Conservation (phyloP, 2,797 vertebrate species). For the Gephyroberyx darwinii region DNA sequence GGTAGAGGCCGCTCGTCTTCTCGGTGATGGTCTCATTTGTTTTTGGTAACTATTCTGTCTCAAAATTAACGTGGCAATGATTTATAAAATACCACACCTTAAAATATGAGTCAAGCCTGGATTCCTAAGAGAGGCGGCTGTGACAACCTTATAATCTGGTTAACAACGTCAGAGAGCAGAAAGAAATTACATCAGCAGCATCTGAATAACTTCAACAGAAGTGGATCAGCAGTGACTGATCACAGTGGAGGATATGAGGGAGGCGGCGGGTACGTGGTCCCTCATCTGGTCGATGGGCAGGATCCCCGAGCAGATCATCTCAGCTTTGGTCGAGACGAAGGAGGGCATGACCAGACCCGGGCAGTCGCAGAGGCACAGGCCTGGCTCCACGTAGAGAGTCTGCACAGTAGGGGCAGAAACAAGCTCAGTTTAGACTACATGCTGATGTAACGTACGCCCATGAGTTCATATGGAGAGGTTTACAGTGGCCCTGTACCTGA, state of each 20-base stretch:
- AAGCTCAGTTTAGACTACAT: not conserved
- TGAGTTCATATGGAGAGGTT: not conserved
- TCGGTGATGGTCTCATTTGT: too few relatives aligned
- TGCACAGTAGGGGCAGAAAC: slow-evolving; percentile 56
- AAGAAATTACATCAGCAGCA: too few relatives aligned
- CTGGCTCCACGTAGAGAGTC: slow-evolving; percentile 94
- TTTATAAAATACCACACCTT: too few relatives aligned
- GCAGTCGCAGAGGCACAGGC: slow-evolving; percentile 95
- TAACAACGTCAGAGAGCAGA: too few relatives aligned
- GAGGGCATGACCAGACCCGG: slow-evolving; percentile 98
- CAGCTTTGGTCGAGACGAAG: slow-evolving; percentile 97
- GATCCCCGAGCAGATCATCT: slow-evolving; percentile 97
- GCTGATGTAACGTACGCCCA: not conserved
- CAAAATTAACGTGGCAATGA: too few relatives aligned
- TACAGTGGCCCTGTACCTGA: slow-evolving; percentile 83
- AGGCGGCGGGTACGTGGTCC: slow-evolving; percentile 90
- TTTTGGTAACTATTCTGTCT: too few relatives aligned
- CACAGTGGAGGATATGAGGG: slow-evolving; percentile 91
- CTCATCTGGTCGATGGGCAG: slow-evolving; percentile 97
- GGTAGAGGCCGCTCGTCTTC: too few relatives aligned
- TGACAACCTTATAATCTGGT: too few relatives aligned
- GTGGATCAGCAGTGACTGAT: too few relatives aligned
- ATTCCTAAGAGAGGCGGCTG: too few relatives aligned
- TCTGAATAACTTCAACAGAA: too few relatives aligned
- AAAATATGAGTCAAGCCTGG: too few relatives aligned